Evolutionary conservation across 2,797 vertebrate species (phyloP).

Genomic region (Eulemur albifrons): DNA sequence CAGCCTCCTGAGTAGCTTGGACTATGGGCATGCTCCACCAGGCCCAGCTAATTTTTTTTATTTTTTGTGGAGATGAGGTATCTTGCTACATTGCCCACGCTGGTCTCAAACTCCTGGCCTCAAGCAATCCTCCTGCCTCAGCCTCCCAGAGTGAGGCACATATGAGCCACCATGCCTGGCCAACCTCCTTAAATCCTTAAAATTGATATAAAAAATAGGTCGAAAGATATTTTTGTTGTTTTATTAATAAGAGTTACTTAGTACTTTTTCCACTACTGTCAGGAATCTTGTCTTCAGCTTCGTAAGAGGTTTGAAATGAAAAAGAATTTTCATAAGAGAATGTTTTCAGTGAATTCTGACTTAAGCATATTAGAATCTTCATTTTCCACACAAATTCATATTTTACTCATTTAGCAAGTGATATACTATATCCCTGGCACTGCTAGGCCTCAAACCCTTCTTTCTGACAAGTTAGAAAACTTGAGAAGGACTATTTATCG

Average conservation of each 20-base stretch:
- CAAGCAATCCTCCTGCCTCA: too few relatives aligned
- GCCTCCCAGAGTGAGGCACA: too few relatives aligned
- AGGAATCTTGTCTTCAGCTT: conserved; percentile 24
- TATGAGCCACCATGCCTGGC: too few relatives aligned
- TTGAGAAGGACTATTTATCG: not conserved
- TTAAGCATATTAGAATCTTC: conserved; percentile 20
- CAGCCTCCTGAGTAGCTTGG: too few relatives aligned
- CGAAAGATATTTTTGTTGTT: not conserved
- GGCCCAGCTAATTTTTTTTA: too few relatives aligned
- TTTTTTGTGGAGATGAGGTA: too few relatives aligned
- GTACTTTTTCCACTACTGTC: not conserved
- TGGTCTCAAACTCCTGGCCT: too few relatives aligned
- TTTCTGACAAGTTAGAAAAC: conserved; percentile 15
- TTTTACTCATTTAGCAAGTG: conserved; percentile 3
- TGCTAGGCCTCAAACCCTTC: not conserved
- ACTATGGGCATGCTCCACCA: too few relatives aligned
- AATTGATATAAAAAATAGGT: not conserved
- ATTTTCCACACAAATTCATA: not conserved
- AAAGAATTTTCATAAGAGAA: not conserved
- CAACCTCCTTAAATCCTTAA: not conserved
- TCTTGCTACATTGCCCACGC: too few relatives aligned
- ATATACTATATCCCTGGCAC: not conserved
- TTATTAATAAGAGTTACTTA: not conserved
- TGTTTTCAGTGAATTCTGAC: not conserved
- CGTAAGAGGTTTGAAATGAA: not conserved